Evolutionary conservation across 2,888 invertebrate species (phyloP), one percentile per base, ranked within the genome.

Genomic region (Ophion ventricosus): DNA sequence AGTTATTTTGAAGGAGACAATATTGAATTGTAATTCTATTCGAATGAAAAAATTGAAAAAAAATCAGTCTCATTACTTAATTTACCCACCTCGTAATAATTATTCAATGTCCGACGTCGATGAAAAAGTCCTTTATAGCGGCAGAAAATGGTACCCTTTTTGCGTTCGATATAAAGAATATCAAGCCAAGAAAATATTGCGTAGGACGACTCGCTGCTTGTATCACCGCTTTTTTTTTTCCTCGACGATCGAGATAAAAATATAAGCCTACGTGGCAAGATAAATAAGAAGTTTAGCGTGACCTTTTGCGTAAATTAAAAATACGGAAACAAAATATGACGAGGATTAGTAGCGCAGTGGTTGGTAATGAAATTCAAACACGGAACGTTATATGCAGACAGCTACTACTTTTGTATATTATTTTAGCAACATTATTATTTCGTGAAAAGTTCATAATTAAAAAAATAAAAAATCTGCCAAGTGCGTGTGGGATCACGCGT

Each of bases 121-220:
- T 26, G 43, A 26, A 26, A 54, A 75, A 35, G 35, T 56, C n/a
- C 23, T 57, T 40, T 11, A 17, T 57, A 54, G 23, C 11, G 64
- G 5, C 17, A 4, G 17, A 59, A 29, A 67, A 54, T 70, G 35
- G n/a, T 25, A 63, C 3, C 17, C 17, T 49, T 17, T 11, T 49
- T 49, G 11, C 49, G 49, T 49, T 17, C 17, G 7, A 35, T 8
- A 35, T 2, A 49, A 49, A 14, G 17, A 49, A 49, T 49, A 49
- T 17, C 49, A 63, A 70, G 61, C n/a, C 20, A 17, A 54, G 26
- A n/a, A 0, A 23, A 23, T 69, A 54, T 25, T 67, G 69, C 73
- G 73, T 74, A 26, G 73, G 69, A 61, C 67, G 82, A 56, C 23
- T 56, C 61, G 43, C 66, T 25, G 26, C 26, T 72, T 77, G 17